Evolutionary conservation across 2,797 vertebrate genomes (phyloP).

Genomic region (Chelon labrosus): DNA sequence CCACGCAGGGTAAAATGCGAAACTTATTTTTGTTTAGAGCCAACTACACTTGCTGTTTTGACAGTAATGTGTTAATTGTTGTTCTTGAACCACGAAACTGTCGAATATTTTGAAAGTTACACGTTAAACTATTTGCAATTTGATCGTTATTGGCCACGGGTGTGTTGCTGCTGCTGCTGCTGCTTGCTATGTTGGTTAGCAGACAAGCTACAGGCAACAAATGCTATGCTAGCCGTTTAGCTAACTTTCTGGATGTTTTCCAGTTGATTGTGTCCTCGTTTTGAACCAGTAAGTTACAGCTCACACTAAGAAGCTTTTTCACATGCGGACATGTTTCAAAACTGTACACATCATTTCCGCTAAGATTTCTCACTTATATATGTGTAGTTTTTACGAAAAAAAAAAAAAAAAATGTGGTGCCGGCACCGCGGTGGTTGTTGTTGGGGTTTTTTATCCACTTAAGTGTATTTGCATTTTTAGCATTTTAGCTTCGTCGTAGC

Average conservation of each 20-base stretch:
- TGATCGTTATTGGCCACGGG: conserved; percentile 32
- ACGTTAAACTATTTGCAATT: conserved; percentile 1
- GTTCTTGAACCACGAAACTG: neutral
- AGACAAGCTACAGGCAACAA: conserved; percentile 52
- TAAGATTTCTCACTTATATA: too few species aligned
- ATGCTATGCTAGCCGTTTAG: conserved; percentile 61
- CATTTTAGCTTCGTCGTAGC: conserved; percentile 43
- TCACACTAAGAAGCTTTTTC: neutral
- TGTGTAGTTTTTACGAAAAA: neutral
- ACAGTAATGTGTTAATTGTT: neutral
- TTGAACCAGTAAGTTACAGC: conserved; percentile 16
- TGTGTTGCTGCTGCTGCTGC: conserved; percentile 33
- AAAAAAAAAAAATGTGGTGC: neutral
- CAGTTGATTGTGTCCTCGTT: conserved; percentile 60
- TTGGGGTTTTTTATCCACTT: conserved; percentile 35
- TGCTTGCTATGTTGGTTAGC: conserved; percentile 46
- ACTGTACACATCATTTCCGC: too few species aligned
- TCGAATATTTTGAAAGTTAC: conserved; percentile 35
- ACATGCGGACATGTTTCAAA: neutral
- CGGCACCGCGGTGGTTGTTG: conserved; percentile 32
- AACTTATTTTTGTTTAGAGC: conserved; percentile 21
- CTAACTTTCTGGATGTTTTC: conserved; percentile 76
- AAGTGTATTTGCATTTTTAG: conserved; percentile 26
- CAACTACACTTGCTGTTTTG: conserved; percentile 4
- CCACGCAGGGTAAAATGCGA: conserved; percentile 17